Conservation (phyloP, 2,797 vertebrate species). For the Pantherophis vulpinus region DNA sequence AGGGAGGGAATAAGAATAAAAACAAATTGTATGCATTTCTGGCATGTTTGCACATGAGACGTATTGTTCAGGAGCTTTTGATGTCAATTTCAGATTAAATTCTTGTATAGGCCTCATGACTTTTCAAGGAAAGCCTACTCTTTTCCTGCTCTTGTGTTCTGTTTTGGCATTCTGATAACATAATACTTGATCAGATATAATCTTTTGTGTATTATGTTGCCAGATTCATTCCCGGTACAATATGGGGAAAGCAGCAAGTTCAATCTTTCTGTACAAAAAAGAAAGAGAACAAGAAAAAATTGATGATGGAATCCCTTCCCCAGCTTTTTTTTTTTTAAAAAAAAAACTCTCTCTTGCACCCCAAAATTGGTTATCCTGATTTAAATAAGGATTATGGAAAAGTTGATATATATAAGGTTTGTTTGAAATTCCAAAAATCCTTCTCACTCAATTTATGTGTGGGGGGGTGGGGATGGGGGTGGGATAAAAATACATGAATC, state of each 20-base stretch:
- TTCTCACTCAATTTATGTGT: neutral
- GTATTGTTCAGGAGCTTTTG: slow-evolving; percentile 21
- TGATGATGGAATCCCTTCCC: neutral
- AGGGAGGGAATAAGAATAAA: slow-evolving; percentile 19
- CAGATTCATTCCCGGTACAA: neutral
- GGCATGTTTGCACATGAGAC: neutral
- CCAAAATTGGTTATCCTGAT: neutral
- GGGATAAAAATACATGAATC: neutral
- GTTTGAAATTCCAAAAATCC: neutral
- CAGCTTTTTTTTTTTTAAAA: neutral
- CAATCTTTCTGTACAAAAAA: neutral
- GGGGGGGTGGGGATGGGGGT: too few species aligned
- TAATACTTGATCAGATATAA: neutral
- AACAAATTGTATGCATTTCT: neutral
- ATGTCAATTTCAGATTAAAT: slow-evolving; percentile 29
- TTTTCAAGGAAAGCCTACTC: slow-evolving; percentile 19
- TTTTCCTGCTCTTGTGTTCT: neutral
- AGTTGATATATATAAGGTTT: neutral
- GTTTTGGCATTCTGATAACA: slow-evolving; percentile 18
- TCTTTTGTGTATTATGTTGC: slow-evolving; percentile 27
- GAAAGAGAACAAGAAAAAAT: neutral
- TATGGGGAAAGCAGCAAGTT: slow-evolving; percentile 4
- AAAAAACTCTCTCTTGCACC: neutral
- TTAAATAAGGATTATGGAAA: neutral
- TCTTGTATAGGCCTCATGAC: slow-evolving; percentile 19